These are phyloP conservation scores for Chironomus striatipennis DNA, from an alignment of 1,140 invertebrate species.

Conservation along the genomic window DNA sequence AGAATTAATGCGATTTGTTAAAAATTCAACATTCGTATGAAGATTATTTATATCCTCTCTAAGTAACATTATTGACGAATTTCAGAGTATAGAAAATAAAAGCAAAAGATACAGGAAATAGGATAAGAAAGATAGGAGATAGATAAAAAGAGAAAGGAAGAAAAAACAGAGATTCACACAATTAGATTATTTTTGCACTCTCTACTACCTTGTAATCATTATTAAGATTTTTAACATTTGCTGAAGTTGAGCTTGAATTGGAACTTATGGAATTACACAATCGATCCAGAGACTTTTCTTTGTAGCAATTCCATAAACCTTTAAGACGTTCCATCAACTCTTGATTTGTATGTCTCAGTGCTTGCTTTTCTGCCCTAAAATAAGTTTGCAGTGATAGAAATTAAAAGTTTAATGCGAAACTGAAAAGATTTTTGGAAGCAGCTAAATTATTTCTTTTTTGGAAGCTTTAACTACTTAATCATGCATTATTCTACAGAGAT, in stretches of 20 bases:
- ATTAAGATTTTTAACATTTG: conserved; percentile 29
- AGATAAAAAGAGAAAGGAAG: conserved; percentile 29
- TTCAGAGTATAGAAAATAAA: neutral
- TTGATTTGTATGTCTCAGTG: conserved; percentile 47
- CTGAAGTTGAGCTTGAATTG: conserved; percentile 27
- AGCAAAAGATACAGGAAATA: conserved; percentile 19
- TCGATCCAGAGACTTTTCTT: conserved; percentile 34
- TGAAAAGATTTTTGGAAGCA: neutral
- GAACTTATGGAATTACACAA: conserved; percentile 26
- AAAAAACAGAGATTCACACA: conserved; percentile 28
- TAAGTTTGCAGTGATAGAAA: conserved; percentile 23
- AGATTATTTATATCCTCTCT: conserved; percentile 49
- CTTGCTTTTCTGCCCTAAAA: conserved; percentile 46
- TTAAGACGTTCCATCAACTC: conserved; percentile 49
- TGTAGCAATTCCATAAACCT: conserved; percentile 49
- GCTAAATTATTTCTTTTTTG: conserved; percentile 28
- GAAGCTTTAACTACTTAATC: neutral
- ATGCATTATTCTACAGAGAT: neutral
- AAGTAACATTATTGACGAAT: conserved; percentile 23
- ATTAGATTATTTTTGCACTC: conserved; percentile 29
- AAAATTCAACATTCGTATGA: conserved; percentile 47
- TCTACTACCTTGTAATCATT: conserved; percentile 28
- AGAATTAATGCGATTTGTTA: conserved; percentile 41
- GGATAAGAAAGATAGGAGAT: neutral
- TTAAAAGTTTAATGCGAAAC: conserved; percentile 8